Evolutionary conservation across 2,888 invertebrate genomes (phyloP).

Genomic region (Stenichneumon culpator): DNA sequence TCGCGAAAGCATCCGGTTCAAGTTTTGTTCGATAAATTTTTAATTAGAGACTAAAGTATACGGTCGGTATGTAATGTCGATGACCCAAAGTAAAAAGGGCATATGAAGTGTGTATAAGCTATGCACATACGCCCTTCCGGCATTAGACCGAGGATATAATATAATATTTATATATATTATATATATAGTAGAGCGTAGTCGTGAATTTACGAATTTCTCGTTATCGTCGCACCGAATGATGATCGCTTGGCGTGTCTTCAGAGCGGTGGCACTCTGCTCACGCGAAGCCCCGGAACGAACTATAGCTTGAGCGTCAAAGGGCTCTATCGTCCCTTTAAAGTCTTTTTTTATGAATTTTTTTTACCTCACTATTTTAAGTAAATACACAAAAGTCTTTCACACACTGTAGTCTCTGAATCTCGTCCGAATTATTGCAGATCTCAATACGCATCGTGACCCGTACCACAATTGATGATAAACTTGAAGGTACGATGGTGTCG

Average conservation of each 20-base stretch:
- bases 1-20: constrained; percentile 7
- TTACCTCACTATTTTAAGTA: neutral
- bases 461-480: neutral
- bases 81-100: too few relatives aligned
- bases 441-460: neutral
- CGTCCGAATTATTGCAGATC: constrained; percentile 32
- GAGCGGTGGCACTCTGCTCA: neutral
- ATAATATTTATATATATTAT: constrained; percentile 6
- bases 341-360: neutral
- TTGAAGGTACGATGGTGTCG: too few relatives aligned
- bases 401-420: constrained; percentile 23
- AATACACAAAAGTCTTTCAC: constrained; percentile 32
- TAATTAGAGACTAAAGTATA: constrained; percentile 31
- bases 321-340: neutral
- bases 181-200: neutral
- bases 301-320: constrained; percentile 6
- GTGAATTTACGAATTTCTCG: neutral
- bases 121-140: too few relatives aligned
- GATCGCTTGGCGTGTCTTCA: neutral
- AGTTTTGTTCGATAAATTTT: constrained; percentile 22
- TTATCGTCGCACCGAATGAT: constrained; percentile 9
- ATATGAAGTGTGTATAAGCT: too few relatives aligned
- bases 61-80: constrained; percentile 1
- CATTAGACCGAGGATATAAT: too few relatives aligned
- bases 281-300: constrained; percentile 31